These are phyloP conservation scores for Aphaenogaster ashmeadi DNA, from an alignment of 1,140 invertebrate species.

Conservation along the genomic window DNA sequence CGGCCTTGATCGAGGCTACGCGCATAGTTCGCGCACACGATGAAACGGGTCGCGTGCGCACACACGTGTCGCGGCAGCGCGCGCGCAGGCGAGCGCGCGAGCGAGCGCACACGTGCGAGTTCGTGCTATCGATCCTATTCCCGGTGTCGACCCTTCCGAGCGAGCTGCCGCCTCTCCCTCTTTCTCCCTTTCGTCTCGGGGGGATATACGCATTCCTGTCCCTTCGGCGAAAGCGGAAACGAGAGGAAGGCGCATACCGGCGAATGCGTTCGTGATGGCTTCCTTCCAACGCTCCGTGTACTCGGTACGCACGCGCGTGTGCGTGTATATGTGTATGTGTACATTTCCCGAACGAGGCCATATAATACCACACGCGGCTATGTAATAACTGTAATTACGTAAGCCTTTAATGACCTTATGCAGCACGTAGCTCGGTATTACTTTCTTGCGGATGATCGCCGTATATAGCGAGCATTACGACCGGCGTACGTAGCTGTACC, in stretches of 20 bases:
- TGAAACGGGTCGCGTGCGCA: conserved; percentile 51
- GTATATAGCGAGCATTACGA: conserved; percentile 44
- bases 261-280: conserved; percentile 40
- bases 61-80: conserved; percentile 17
- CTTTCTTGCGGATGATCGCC: conserved; percentile 55
- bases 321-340: neutral
- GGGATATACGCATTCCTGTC: conserved; percentile 55
- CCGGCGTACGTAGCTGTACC: neutral
- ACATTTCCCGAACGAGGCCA: conserved; percentile 19
- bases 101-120: conserved; percentile 54
- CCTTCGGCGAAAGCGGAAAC: conserved; percentile 57
- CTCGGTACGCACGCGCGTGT: neutral
- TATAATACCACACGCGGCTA: conserved; percentile 32
- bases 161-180: neutral
- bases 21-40: conserved; percentile 54
- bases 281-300: conserved; percentile 18
- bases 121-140: conserved; percentile 66
- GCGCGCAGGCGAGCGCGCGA: neutral
- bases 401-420: conserved; percentile 58
- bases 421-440: conserved; percentile 48
- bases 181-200: conserved; percentile 28
- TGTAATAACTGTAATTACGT: conserved; percentile 59
- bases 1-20: conserved; percentile 75
- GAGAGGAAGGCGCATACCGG: conserved; percentile 58
- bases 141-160: conserved; percentile 51